Percentiles rank a stretch among this genome's conserved stretches.
phyloP scores from a whole-genome alignment of 2,797 vertebrate species.

The Tenualosa thibaudeaui region DNA sequence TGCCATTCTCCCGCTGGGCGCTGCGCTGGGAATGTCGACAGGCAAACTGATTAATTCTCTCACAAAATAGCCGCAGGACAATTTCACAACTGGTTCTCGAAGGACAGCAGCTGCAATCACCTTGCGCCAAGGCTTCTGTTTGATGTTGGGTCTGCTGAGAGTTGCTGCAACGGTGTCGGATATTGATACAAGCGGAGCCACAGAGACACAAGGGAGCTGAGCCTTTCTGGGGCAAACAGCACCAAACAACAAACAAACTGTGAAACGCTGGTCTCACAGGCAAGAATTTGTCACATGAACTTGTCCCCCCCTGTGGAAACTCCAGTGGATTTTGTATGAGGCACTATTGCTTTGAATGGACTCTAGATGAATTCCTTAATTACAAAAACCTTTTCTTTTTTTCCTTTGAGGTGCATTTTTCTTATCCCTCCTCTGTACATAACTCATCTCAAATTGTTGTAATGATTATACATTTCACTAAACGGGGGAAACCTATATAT shows the following conservation, averaged over 20 bases:
- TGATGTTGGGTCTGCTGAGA: neutral
- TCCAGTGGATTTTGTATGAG: slow-evolving; percentile 34
- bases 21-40: slow-evolving; percentile 51
- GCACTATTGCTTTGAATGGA: slow-evolving; percentile 48
- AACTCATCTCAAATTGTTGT: slow-evolving; percentile 65
- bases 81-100: slow-evolving; percentile 44
- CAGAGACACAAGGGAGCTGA: neutral
- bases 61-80: slow-evolving; percentile 45
- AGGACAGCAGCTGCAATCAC: slow-evolving; percentile 45
- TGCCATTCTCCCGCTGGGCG: slow-evolving; percentile 35
- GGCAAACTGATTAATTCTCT: slow-evolving; percentile 53
- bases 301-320: slow-evolving; percentile 29
- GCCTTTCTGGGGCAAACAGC: neutral
- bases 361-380: slow-evolving; percentile 48
- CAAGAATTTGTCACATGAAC: slow-evolving; percentile 40
- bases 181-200: slow-evolving; percentile 16
- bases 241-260: slow-evolving; percentile 3
- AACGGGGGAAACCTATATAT: slow-evolving; percentile 66
- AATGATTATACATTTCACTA: slow-evolving; percentile 68
- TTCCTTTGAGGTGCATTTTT: slow-evolving; percentile 46
- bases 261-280: slow-evolving; percentile 29
- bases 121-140: neutral
- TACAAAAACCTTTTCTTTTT: slow-evolving; percentile 56
- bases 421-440: slow-evolving; percentile 55
- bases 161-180: neutral